phyloP scores from a whole-genome alignment of 35 echinoderm and acorn worm species.

The Nesometra sesokonis region DNA sequence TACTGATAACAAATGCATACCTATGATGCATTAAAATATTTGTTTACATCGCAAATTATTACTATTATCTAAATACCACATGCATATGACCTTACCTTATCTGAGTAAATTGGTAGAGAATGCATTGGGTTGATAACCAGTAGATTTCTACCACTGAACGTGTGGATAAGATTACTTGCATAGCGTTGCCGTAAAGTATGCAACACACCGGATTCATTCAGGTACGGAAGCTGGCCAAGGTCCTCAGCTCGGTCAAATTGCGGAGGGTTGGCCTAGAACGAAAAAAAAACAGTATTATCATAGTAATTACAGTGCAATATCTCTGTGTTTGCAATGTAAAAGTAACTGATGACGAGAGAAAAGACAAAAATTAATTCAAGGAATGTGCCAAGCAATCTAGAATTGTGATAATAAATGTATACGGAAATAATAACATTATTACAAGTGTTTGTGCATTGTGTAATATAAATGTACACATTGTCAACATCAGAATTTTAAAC shows the following conservation, averaged over 20 bases:
- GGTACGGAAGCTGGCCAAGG: conserved; percentile 53
- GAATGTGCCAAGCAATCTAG: too few relatives aligned
- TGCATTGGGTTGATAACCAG: conserved; percentile 85
- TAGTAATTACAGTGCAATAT: too few relatives aligned
- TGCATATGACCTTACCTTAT: conserved; percentile 71
- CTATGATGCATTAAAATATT: too few relatives aligned
- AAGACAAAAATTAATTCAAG: background rate
- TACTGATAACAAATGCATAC: too few relatives aligned
- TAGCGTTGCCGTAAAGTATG: conserved; percentile 95
- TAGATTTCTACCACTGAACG: conserved; percentile 63
- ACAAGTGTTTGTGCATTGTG: too few relatives aligned
- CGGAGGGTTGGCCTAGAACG: conserved; percentile 76
- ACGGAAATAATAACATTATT: too few relatives aligned
- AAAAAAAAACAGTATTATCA: conserved; percentile 4
- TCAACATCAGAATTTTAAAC: too few relatives aligned
- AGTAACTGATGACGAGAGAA: background rate
- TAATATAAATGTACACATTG: too few relatives aligned
- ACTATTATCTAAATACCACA: too few relatives aligned
- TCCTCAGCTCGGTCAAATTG: conserved; percentile 90
- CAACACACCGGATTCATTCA: conserved; percentile 87
- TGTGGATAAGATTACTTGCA: conserved; percentile 95
- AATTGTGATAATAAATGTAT: too few relatives aligned
- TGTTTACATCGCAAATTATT: too few relatives aligned
- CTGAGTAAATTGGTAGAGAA: conserved; percentile 85
- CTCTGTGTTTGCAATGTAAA: too few relatives aligned